phyloP scores from a whole-genome alignment of 1,140 invertebrate species.

The Rhynchophorus ferrugineus region DNA sequence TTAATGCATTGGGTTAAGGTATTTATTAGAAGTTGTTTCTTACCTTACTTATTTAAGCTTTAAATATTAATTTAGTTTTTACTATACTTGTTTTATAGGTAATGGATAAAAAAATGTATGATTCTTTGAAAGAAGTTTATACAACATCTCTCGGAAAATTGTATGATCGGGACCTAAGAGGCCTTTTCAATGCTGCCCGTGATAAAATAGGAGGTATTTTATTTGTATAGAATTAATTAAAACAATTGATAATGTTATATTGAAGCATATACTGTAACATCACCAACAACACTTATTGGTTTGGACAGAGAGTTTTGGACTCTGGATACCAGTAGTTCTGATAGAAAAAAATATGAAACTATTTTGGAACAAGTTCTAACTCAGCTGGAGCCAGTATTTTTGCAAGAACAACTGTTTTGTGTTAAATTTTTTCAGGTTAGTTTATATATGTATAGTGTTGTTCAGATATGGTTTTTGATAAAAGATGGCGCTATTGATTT shows the following conservation, averaged over 20 bases:
- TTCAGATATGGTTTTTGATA: neutral
- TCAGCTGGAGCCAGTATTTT: constrained; percentile 84
- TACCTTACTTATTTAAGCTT: neutral
- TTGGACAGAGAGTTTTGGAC: constrained; percentile 53
- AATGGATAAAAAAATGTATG: constrained; percentile 76
- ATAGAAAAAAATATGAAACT: constrained; percentile 57
- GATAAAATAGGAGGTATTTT: constrained; percentile 32
- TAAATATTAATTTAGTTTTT: neutral
- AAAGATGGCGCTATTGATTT: neutral
- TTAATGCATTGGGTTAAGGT: constrained; percentile 74
- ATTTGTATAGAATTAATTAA: neutral
- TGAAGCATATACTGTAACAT: constrained; percentile 27
- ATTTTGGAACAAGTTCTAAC: constrained; percentile 75
- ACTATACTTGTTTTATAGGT: constrained; percentile 43
- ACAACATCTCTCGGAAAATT: constrained; percentile 69
- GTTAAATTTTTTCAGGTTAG: constrained; percentile 83
- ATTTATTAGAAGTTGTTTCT: neutral
- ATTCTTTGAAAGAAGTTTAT: constrained; percentile 72
- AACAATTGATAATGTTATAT: constrained; percentile 4
- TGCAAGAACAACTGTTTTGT: constrained; percentile 94
- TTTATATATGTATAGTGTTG: neutral
- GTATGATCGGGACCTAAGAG: constrained; percentile 71
- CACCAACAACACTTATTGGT: constrained; percentile 46
- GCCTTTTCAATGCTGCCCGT: constrained; percentile 34
- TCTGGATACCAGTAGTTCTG: constrained; percentile 48